Base-by-base conservation (phyloP, 2,888 invertebrate species). In the Aleiodes testaceus region DNA sequence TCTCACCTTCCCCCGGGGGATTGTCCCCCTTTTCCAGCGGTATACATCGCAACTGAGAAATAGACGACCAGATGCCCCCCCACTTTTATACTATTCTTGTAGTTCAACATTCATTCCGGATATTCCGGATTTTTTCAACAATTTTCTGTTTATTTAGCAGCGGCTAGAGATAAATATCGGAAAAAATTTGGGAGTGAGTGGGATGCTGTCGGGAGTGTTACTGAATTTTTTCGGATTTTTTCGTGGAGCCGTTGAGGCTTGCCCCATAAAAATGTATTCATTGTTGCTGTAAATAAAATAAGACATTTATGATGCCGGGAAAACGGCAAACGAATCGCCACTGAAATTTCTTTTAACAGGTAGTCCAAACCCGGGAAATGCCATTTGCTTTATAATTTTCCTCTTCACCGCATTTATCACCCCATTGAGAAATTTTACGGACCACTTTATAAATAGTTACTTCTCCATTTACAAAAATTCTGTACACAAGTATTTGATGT, bases 11-110 rank as follows among this genome's bases (percentile, higher is more conserved):
- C 55, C 73, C 70, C 75, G 76, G 83, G 82, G 84, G 81, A 84
- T 84, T 82, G 77, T 79, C 78, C 80, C 80, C 81, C 26, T 26
- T 78, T 78, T 9, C 76, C 69, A 73, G 73, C 75, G 72, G 71
- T 72, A 70, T 59, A 42, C 36, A 59, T 59, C 36, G 72, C 44
- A 66, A 26, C 47, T 7, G 55, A 55, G 72, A 70, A 53, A 53
- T 9, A 70, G 63, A 64, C 26, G 14, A 36, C 50, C 36, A 59
- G 42, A 59, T 20, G 4, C 12, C 6, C 16, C 16, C 16, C 42
- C 20, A 61, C 50, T 65, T 36, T 26, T 66, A 22, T 49, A 7
- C 42, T 30, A 18, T 42, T 59, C 30, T 59, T 11, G 42, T 42
- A 20, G 18, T 55, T 26, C 30, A 14, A 55, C n/a, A 36, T 55